Evolutionary conservation across 2,797 vertebrate species (phyloP).

Genomic region (Heteromormyrus szaboi): DNA sequence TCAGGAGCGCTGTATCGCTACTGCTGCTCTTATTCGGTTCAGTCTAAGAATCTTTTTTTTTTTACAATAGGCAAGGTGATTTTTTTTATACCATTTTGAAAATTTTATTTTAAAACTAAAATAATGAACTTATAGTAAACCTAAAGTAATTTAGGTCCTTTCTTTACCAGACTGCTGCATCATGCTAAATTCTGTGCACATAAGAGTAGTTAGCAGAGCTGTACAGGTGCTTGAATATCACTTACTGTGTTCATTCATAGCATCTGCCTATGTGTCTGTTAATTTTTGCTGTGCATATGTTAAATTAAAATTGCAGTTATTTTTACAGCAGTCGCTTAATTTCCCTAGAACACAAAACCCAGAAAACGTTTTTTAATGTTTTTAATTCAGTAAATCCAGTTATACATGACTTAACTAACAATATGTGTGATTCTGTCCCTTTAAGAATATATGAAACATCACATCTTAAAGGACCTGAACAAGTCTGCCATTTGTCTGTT

Average conservation of each 20-base stretch:
- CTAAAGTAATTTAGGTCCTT: neutral
- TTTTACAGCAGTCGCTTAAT: neutral
- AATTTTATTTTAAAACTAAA: neutral
- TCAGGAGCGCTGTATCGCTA: neutral
- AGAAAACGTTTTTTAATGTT: neutral
- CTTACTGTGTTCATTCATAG: neutral
- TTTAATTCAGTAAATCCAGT: slow-evolving; percentile 17
- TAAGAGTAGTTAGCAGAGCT: neutral
- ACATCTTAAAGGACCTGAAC: neutral
- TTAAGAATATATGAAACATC: neutral
- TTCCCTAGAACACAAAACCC: neutral
- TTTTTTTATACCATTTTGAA: neutral
- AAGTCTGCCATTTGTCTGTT: neutral
- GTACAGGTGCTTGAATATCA: neutral
- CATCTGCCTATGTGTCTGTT: neutral
- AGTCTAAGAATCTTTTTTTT: neutral
- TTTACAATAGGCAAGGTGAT: neutral
- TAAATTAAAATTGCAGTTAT: neutral
- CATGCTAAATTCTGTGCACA: neutral
- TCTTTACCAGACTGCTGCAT: neutral
- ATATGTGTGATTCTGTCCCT: neutral
- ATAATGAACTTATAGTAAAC: neutral
- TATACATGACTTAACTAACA: neutral
- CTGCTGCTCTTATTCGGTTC: neutral
- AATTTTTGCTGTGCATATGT: neutral